Conservation (phyloP, 2,888 invertebrate species). For the Chironomus riparius region DNA sequence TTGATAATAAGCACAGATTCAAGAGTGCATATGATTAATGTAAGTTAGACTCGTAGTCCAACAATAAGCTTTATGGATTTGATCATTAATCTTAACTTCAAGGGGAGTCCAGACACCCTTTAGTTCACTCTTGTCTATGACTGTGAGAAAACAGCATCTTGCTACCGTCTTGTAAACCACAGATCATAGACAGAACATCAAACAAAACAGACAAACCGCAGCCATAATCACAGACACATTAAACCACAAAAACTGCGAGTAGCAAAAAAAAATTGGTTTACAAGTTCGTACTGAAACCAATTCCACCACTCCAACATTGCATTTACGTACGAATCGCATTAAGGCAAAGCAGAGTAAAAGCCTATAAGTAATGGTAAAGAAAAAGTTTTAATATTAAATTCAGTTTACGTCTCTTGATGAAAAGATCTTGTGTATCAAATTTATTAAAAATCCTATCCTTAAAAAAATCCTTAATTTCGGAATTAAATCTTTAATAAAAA, state of each 20-base stretch:
- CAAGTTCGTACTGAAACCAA: background rate
- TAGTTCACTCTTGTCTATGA: no score
- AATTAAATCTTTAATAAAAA: background rate
- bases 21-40: no score
- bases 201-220: no score
- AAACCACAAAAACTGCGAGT: background rate
- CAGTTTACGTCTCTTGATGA: constrained; percentile 20
- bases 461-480: background rate
- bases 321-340: background rate
- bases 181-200: no score
- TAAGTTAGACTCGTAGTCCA: no score
- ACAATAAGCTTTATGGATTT: no score
- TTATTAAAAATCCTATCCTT: background rate
- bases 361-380: constrained; percentile 27
- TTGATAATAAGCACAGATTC: no score
- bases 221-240: no score
- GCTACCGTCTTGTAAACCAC: no score
- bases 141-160: no score
- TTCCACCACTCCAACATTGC: constrained; percentile 19
- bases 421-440: constrained; percentile 6
- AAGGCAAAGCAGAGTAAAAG: background rate
- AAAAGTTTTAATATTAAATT: constrained; percentile 25
- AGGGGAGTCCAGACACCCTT: no score
- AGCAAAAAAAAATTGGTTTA: background rate
- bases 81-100: no score